Conservation (phyloP, 2,888 invertebrate genomes). For the Heterodera filipjevi region DNA sequence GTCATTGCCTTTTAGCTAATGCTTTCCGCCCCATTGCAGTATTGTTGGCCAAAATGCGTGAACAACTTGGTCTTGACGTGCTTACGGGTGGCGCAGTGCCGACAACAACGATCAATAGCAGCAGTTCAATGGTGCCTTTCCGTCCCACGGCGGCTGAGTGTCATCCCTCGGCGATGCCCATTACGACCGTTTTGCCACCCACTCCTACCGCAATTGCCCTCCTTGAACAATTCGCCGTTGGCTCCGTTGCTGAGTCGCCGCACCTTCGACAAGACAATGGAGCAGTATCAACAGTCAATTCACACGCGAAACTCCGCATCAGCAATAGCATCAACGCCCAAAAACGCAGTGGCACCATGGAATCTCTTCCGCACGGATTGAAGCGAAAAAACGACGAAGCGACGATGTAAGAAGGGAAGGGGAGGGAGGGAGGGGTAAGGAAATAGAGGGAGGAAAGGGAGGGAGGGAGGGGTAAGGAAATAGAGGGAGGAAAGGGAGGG, state of each 20-base stretch:
- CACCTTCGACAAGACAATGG: slow-evolving; percentile 18
- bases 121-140: background rate
- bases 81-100: background rate
- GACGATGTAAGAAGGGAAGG: no score
- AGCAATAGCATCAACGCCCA: slow-evolving; percentile 20
- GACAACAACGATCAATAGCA: background rate
- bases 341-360: background rate
- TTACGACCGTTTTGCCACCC: background rate
- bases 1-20: background rate
- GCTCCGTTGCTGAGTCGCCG: background rate
- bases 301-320: slow-evolving; percentile 3
- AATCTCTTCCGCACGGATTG: slow-evolving; percentile 26
- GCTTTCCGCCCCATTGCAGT: background rate
- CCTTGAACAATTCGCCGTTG: background rate
- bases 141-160: background rate
- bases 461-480: no score
- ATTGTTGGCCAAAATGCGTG: slow-evolving; percentile 25
- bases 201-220: background rate
- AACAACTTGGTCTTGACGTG: slow-evolving; percentile 8
- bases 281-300: background rate
- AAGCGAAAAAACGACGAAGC: slow-evolving; percentile 31
- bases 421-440: background rate
- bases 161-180: background rate
- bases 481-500: no score
- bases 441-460: no score